Evolutionary conservation across 1,140 invertebrate species (phyloP).

Genomic region (Dendrolimus kikuchii): DNA sequence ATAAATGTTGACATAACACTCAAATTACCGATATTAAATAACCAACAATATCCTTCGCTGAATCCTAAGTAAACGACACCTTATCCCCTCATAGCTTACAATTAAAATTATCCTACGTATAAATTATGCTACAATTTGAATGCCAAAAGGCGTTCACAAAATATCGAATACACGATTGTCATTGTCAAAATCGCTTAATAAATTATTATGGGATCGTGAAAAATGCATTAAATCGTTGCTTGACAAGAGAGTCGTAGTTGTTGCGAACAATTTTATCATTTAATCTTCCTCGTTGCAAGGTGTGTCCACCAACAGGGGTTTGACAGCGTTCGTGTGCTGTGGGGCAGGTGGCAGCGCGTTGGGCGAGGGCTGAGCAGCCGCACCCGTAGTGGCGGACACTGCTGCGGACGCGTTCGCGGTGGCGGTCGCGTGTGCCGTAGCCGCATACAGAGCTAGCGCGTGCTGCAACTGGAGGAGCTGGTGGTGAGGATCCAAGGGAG

Average conservation of each 20-base stretch:
- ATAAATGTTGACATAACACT: conserved; percentile 48
- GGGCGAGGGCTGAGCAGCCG: conserved; percentile 38
- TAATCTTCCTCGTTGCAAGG: conserved; percentile 61
- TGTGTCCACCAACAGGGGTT: conserved; percentile 59
- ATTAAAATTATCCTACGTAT: conserved; percentile 44
- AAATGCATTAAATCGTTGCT: conserved; percentile 12
- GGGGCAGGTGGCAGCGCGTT: conserved; percentile 36
- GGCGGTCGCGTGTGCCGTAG: conserved; percentile 51
- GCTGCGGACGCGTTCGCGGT: conserved; percentile 36
- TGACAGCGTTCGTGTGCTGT: conserved; percentile 36
- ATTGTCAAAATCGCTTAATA: conserved; percentile 18
- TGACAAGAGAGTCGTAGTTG: not conserved
- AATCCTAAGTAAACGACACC: conserved; percentile 48
- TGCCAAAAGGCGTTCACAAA: conserved; percentile 52
- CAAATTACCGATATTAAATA: conserved; percentile 51
- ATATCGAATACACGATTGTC: conserved; percentile 38
- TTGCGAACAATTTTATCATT: conserved; percentile 4
- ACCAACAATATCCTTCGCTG: conserved; percentile 58
- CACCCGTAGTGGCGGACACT: conserved; percentile 23
- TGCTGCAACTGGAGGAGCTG: conserved; percentile 62
- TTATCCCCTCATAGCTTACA: conserved; percentile 54
- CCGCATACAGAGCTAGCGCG: conserved; percentile 57
- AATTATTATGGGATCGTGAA: conserved; percentile 15
- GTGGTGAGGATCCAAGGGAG: conserved; percentile 56
- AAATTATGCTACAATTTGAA: conserved; percentile 53